These are phyloP conservation scores for Omphaloscelis lunosa DNA, from an alignment of 2,888 invertebrate species.

Conservation along the genomic window DNA sequence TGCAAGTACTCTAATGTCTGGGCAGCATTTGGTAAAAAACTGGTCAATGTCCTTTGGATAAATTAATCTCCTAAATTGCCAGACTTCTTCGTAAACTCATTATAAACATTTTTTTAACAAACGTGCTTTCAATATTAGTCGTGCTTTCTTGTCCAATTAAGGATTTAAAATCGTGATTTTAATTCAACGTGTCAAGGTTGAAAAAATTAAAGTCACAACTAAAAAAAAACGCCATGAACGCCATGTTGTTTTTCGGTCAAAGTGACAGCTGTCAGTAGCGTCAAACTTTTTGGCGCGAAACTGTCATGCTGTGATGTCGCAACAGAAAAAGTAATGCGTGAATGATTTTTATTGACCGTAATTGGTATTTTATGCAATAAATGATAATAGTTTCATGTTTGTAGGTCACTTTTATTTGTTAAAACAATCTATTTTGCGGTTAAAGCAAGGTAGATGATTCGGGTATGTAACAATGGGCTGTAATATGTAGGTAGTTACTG, in stretches of 20 bases:
- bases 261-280: conserved; percentile 32
- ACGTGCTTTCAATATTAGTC: conserved; percentile 10
- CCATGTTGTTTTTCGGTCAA: conserved; percentile 6
- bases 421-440: conserved; percentile 39
- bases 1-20: too few relatives aligned
- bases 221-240: conserved; percentile 1
- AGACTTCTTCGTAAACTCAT: not conserved
- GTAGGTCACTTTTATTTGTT: conserved; percentile 33
- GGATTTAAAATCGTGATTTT: conserved; percentile 21
- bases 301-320: conserved; percentile 19
- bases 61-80: not conserved
- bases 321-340: conserved; percentile 33
- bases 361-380: conserved; percentile 48
- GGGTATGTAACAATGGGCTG: conserved; percentile 26
- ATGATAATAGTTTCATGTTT: conserved; percentile 20
- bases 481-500: not conserved
- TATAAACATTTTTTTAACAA: not conserved
- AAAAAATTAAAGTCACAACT: not conserved
- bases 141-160: conserved; percentile 31
- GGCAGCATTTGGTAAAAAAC: too few relatives aligned
- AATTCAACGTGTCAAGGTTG: conserved; percentile 32
- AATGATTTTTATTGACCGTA: conserved; percentile 46
- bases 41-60: too few relatives aligned
- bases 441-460: conserved; percentile 43
- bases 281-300: conserved; percentile 38